These are phyloP conservation scores for Tetrao urogallus DNA, from an alignment of 2,113 vertebrate genomes.

Conservation along the genomic window DNA sequence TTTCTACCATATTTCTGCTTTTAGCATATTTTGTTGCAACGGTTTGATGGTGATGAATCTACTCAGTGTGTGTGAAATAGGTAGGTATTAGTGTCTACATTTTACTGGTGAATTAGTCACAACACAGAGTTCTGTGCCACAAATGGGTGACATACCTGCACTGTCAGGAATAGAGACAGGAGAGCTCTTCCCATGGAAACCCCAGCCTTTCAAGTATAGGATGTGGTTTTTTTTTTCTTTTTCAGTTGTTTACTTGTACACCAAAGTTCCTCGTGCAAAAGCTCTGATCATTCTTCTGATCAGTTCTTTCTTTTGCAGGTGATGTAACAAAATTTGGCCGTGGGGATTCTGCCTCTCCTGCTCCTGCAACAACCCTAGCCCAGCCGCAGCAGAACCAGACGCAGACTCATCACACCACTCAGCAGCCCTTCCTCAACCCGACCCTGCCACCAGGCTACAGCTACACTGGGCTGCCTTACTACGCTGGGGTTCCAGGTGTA, in stretches of 20 bases:
- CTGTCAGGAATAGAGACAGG: not conserved
- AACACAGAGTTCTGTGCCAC: not conserved
- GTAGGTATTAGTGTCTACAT: slow-evolving; percentile 13
- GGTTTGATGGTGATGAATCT: not conserved
- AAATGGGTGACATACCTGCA: not conserved
- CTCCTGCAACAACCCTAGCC: slow-evolving; percentile 87
- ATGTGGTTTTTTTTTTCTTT: not conserved
- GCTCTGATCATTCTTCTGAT: not conserved
- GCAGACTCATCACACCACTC: slow-evolving; percentile 88
- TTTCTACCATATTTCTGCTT: slow-evolving; percentile 31
- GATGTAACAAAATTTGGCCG: slow-evolving; percentile 95
- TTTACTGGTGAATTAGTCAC: not conserved
- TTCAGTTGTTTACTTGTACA: not conserved
- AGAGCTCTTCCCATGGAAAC: not conserved
- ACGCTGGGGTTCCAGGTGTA: slow-evolving; percentile 87
- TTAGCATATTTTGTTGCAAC: slow-evolving; percentile 3
- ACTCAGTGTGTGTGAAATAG: not conserved
- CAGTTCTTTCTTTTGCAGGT: slow-evolving; percentile 74
- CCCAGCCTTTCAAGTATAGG: not conserved
- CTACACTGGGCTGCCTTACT: slow-evolving; percentile 96
- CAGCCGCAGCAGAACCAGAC: slow-evolving; percentile 87
- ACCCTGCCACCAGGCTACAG: slow-evolving; percentile 93
- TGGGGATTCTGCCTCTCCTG: slow-evolving; percentile 92
- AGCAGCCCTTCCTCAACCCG: slow-evolving; percentile 94
- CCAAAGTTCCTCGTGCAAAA: not conserved